A percentile compares a stretch with the other conserved stretches of the same genome.
Conservation (phyloP, 2,888 invertebrate genomes). For the Acheta domesticus region DNA sequence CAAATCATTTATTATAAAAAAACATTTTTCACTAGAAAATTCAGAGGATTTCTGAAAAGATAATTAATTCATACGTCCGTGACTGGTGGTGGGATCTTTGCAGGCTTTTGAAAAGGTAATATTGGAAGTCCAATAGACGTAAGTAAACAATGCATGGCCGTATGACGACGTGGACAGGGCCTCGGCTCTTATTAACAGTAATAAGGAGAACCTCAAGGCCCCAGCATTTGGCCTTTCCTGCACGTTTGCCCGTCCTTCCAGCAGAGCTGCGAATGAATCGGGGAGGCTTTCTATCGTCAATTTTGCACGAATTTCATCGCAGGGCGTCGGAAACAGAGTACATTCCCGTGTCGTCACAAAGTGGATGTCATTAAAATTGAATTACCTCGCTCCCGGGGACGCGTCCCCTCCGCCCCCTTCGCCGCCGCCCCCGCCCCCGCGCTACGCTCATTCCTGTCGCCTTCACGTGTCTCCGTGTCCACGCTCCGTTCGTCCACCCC, state of each 20-base stretch:
- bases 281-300: background rate
- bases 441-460: background rate
- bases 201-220: background rate
- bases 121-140: too few relatives aligned
- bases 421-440: background rate
- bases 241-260: background rate
- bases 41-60: too few relatives aligned
- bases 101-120: too few relatives aligned
- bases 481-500: background rate
- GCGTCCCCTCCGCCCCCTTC: background rate
- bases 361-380: constrained; percentile 18
- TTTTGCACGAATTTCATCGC: constrained; percentile 9
- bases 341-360: constrained; percentile 9
- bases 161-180: background rate
- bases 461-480: background rate
- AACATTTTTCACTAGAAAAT: too few relatives aligned
- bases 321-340: background rate
- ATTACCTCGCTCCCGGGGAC: background rate
- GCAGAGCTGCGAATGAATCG: background rate
- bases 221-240: background rate
- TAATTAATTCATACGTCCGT: too few relatives aligned
- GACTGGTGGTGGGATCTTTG: too few relatives aligned
- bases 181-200: background rate
- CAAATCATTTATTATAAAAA: too few relatives aligned
- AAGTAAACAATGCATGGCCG: background rate